Conservation (phyloP, 2,888 invertebrate genomes). For the Drosophila macrospina region DNA sequence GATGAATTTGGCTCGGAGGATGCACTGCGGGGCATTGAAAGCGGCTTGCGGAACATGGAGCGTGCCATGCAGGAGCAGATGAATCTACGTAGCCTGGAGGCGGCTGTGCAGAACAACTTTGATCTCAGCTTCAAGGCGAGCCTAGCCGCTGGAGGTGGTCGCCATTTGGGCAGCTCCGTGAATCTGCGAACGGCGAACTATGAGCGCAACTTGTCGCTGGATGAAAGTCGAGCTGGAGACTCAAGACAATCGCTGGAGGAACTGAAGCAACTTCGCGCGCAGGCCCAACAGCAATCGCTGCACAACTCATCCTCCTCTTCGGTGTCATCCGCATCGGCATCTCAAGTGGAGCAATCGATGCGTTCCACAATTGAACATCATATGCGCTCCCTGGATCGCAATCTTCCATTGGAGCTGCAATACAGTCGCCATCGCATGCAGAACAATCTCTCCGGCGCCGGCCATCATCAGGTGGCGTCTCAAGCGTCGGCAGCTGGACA, state of each 20-base stretch:
- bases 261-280: conserved; percentile 81
- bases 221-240: conserved; percentile 76
- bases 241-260: conserved; percentile 83
- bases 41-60: conserved; percentile 85
- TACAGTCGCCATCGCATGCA: conserved; percentile 85
- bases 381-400: conserved; percentile 85
- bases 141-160: conserved; percentile 62
- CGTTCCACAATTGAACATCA: conserved; percentile 85
- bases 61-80: conserved; percentile 86
- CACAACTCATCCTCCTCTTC: conserved; percentile 70
- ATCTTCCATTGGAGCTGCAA: conserved; percentile 84
- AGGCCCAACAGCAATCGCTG: conserved; percentile 79
- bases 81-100: conserved; percentile 84
- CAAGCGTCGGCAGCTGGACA: conserved; percentile 11
- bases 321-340: conserved; percentile 51
- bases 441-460: conserved; percentile 61
- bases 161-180: conserved; percentile 73
- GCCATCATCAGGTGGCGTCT: conserved; percentile 23
- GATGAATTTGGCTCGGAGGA: conserved; percentile 86
- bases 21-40: conserved; percentile 85
- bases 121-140: conserved; percentile 81
- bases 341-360: conserved; percentile 81
- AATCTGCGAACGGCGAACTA: conserved; percentile 75
- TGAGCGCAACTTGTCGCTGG: conserved; percentile 83
- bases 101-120: conserved; percentile 78